A percentile compares a stretch with the other conserved stretches of the same genome.
Evolutionary conservation across 1,140 invertebrate genomes (phyloP).

Genomic region (Caenorhabditis brenneri): DNA sequence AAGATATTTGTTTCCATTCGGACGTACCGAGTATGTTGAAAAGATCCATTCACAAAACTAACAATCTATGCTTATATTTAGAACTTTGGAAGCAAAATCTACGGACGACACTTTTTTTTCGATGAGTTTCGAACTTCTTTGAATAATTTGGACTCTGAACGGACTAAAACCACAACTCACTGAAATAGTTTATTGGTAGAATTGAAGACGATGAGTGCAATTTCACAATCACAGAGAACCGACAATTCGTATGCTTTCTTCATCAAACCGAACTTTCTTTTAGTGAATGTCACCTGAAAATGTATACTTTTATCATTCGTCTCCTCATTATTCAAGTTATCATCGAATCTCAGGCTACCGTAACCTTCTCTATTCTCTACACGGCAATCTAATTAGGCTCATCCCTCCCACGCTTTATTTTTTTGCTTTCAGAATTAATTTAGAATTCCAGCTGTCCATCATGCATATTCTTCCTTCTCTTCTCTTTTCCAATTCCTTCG

Average conservation of each 20-base stretch:
- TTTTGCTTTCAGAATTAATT: neutral
- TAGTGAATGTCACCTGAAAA: conserved; percentile 96
- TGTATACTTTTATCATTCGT: too few species aligned
- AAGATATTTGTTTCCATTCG: too few species aligned
- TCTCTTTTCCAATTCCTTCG: neutral
- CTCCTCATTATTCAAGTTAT: too few species aligned
- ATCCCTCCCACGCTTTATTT: neutral
- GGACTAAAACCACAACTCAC: conserved; percentile 87
- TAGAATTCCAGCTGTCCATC: conserved; percentile 11
- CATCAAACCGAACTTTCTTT: conserved; percentile 99
- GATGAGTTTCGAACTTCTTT: too few species aligned
- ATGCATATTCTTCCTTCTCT: neutral
- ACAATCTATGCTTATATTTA: too few species aligned
- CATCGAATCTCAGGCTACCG: too few species aligned
- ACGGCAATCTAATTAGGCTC: too few species aligned
- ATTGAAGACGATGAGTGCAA: conserved; percentile 99
- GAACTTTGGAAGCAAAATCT: too few species aligned
- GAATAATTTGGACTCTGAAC: neutral
- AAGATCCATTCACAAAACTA: too few species aligned
- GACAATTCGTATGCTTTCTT: conserved; percentile 99
- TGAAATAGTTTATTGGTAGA: conserved; percentile 99
- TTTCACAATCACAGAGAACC: conserved; percentile 98
- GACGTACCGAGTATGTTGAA: too few species aligned
- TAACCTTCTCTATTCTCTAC: neutral
- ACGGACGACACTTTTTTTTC: too few species aligned